Evolutionary conservation across 2,797 vertebrate genomes (phyloP).

Genomic region (Silurus aristotelis): DNA sequence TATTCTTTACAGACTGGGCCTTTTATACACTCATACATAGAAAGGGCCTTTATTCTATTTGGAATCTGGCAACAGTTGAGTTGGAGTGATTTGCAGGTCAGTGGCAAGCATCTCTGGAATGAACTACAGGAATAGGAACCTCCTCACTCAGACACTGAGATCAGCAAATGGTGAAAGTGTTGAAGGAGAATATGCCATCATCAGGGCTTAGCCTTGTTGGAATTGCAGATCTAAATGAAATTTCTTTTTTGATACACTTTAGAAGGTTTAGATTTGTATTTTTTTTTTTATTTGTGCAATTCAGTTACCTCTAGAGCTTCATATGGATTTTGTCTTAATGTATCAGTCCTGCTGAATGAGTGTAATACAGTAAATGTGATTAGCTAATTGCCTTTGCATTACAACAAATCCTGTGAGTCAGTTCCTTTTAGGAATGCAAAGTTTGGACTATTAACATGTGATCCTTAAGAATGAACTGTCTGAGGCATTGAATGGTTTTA

Average conservation of each 20-base stretch:
- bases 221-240: conserved; percentile 35
- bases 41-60: conserved; percentile 38
- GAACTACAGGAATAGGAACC: conserved; percentile 6
- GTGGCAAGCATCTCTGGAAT: conserved; percentile 35
- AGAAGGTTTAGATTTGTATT: conserved; percentile 22
- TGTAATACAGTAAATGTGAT: not conserved
- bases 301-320: conserved; percentile 2
- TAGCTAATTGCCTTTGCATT: not conserved
- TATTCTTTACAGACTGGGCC: conserved; percentile 5
- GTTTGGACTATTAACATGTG: conserved; percentile 35
- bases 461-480: not conserved
- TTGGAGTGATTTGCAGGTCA: not conserved
- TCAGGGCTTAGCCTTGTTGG: not conserved
- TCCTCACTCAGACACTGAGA: conserved; percentile 25
- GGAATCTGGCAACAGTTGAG: conserved; percentile 44
- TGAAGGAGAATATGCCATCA: conserved; percentile 13
- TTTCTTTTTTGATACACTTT: conserved; percentile 10
- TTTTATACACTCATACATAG: conserved; percentile 7
- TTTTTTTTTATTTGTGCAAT: conserved; percentile 10
- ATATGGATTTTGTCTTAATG: conserved; percentile 1
- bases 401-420: not conserved
- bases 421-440: conserved; percentile 40
- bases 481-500: conserved; percentile 19
- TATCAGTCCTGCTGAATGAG: conserved; percentile 2
- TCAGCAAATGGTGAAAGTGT: conserved; percentile 37